A percentile compares a stretch with the other conserved stretches of the same genome.
These are phyloP conservation scores for Galeruca laticollis DNA, from an alignment of 2,888 invertebrate species.

Conservation along the genomic window DNA sequence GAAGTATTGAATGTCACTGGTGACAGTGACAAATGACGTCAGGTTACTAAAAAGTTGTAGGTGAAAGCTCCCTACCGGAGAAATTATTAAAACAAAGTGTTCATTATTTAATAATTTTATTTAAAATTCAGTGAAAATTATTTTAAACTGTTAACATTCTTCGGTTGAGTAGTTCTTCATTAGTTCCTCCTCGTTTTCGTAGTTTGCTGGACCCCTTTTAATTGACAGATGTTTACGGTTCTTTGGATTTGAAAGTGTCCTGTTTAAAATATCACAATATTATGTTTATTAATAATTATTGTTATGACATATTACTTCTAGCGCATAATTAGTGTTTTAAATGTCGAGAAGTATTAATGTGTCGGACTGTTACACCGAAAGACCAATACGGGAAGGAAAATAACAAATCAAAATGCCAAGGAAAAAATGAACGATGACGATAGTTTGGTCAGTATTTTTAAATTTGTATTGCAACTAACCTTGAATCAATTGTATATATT, in stretches of 20 bases:
- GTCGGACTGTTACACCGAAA: conserved; percentile 26
- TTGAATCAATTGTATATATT: conserved; percentile 34
- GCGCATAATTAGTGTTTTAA: conserved; percentile 12
- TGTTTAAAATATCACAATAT: conserved; percentile 26
- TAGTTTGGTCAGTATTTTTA: conserved; percentile 73
- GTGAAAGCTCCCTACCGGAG: conserved; percentile 57
- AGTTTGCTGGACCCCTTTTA: conserved; percentile 27
- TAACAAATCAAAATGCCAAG: conserved; percentile 71
- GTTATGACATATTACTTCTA: conserved; percentile 9
- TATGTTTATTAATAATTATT: conserved; percentile 18
- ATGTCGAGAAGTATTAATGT: conserved; percentile 33
- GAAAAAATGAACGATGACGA: conserved; percentile 81
- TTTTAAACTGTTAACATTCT: conserved; percentile 18
- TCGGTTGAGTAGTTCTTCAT: conserved; percentile 19
- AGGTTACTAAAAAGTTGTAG: conserved; percentile 42
- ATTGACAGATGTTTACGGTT: conserved; percentile 52
- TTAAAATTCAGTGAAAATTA: conserved; percentile 29
- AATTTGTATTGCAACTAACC: conserved; percentile 38
- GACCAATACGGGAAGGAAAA: conserved; percentile 35
- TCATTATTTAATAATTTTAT: conserved; percentile 39
- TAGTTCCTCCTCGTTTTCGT: conserved; percentile 9
- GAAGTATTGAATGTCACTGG: not conserved
- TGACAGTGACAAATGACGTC: conserved; percentile 52
- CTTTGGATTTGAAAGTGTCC: conserved; percentile 24
- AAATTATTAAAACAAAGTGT: conserved; percentile 33